Conservation (phyloP, 2,113 vertebrate genomes). For the Apaloderma vittatum region DNA sequence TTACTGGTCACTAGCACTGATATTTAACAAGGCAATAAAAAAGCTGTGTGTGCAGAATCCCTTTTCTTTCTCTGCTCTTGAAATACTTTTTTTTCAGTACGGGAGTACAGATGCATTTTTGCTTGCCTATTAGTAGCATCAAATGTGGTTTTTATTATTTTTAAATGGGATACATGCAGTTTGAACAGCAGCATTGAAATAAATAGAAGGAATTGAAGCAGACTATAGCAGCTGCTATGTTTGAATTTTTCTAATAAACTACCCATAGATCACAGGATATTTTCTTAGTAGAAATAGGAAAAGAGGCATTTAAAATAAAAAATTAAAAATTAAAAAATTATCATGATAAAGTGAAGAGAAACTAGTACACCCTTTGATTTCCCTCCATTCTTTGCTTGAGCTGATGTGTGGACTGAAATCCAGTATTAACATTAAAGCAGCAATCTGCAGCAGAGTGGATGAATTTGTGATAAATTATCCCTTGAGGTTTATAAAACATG, state of each 20-base stretch:
- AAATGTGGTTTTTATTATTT: neutral
- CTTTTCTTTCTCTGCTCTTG: neutral
- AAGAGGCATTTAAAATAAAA: slow-evolving; percentile 40
- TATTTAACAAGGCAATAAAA: neutral
- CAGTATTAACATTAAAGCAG: slow-evolving; percentile 79
- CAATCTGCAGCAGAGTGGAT: slow-evolving; percentile 83
- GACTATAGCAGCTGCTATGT: neutral
- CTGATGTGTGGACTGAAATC: slow-evolving; percentile 71
- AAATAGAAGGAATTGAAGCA: slow-evolving; percentile 4
- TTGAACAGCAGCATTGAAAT: neutral
- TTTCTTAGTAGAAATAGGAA: slow-evolving; percentile 14
- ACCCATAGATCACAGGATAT: slow-evolving; percentile 8
- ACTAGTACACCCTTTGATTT: slow-evolving; percentile 6
- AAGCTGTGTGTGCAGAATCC: neutral
- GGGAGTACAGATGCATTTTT: neutral
- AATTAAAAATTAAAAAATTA: slow-evolving; percentile 38
- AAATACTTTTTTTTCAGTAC: neutral
- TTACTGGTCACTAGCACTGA: neutral
- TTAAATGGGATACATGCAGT: neutral
- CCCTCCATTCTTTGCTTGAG: neutral
- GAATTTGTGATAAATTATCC: slow-evolving; percentile 91
- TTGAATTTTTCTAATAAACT: slow-evolving; percentile 56
- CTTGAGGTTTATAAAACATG: slow-evolving; percentile 86
- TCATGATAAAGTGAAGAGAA: neutral
- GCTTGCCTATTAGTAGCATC: neutral